These are phyloP conservation scores for Odontamblyopus rebecca DNA, from an alignment of 2,797 vertebrate genomes.

Conservation along the genomic window DNA sequence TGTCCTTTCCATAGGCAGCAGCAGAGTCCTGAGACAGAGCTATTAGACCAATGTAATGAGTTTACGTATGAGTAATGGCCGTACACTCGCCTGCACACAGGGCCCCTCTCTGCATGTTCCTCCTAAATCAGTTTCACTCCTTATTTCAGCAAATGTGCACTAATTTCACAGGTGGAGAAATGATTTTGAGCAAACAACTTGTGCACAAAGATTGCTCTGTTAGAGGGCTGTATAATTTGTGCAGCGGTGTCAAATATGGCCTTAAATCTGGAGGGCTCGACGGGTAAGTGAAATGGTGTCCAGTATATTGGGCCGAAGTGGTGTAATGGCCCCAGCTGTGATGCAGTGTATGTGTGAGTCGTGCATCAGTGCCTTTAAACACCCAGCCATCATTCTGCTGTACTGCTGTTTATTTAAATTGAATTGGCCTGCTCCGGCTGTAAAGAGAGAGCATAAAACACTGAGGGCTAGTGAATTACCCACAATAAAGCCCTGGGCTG, in stretches of 20 bases:
- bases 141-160: constrained; percentile 29
- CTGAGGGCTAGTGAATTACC: constrained; percentile 77
- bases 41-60: constrained; percentile 75
- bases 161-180: constrained; percentile 42
- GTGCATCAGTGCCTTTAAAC: constrained; percentile 65
- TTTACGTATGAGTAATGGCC: constrained; percentile 78
- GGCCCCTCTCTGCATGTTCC: constrained; percentile 36
- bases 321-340: constrained; percentile 51
- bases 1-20: constrained; percentile 63
- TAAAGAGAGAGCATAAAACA: constrained; percentile 76
- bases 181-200: constrained; percentile 15
- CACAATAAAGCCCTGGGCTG: constrained; percentile 74
- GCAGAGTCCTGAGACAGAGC: constrained; percentile 68
- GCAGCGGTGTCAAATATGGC: constrained; percentile 12
- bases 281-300: constrained; percentile 33
- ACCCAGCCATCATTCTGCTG: constrained; percentile 75
- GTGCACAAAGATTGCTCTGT: constrained; percentile 17
- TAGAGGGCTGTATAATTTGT: constrained; percentile 8
- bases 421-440: constrained; percentile 74
- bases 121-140: constrained; percentile 47
- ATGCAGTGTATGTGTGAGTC: constrained; percentile 46
- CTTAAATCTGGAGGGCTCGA: constrained; percentile 34
- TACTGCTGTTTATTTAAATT: constrained; percentile 81
- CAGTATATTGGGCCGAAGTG: constrained; percentile 57
- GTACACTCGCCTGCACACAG: constrained; percentile 41